These are phyloP conservation scores for rat (Rattus norvegicus) DNA, from an alignment of 2,113 vertebrate genomes.

Conservation along the genomic window GRCr8 NC_086028.1:28173001-28173500, in stretches of 20 bases:
- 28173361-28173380: neutral
- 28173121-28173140: conserved; percentile 8
- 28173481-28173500: neutral
- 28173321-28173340: neutral
- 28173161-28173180: neutral
- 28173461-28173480: neutral
- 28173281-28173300: neutral
- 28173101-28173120: neutral
- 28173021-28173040: neutral
- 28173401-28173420: neutral
- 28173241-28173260: neutral
- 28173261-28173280: too few species aligned
- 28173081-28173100: neutral
- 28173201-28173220: neutral
- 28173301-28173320: too few species aligned
- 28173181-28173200: neutral
- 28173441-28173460: neutral
- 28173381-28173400: neutral
- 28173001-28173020: neutral
- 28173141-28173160: neutral
- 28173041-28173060: neutral
- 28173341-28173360: neutral
- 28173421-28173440: neutral
- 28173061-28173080: neutral
- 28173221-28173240: neutral